Percentiles rank a stretch among this genome's conserved stretches.
Evolutionary conservation across 1,140 invertebrate genomes (phyloP).

Genomic region (Ladona fulva): DNA sequence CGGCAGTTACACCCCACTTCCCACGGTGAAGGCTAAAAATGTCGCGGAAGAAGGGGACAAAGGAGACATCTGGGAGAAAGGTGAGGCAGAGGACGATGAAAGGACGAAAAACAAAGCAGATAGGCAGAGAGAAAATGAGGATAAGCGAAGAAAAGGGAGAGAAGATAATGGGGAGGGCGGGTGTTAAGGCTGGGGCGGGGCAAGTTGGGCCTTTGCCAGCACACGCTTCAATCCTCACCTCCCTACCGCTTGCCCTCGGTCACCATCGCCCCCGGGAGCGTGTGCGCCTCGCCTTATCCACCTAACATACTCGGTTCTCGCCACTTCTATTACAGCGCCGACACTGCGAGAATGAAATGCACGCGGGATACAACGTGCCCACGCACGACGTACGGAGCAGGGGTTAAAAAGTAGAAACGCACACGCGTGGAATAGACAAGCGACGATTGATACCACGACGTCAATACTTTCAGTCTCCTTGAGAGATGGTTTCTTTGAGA

Average conservation of each 20-base stretch:
- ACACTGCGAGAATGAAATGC: background rate
- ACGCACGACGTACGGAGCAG: background rate
- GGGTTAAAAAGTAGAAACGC: too few relatives aligned
- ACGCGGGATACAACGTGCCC: background rate
- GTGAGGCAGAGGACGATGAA: background rate
- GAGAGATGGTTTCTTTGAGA: too few relatives aligned
- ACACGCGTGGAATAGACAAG: too few relatives aligned
- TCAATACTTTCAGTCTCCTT: too few relatives aligned
- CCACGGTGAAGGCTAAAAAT: too few relatives aligned
- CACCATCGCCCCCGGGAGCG: background rate
- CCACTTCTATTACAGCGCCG: background rate
- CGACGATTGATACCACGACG: too few relatives aligned
- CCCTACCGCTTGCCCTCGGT: background rate
- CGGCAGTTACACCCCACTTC: too few relatives aligned
- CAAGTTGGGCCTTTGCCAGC: background rate
- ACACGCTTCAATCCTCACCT: background rate
- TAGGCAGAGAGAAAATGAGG: background rate
- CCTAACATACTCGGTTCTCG: background rate
- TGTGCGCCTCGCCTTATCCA: background rate
- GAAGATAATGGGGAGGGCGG: background rate
- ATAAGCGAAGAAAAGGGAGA: background rate
- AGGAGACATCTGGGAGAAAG: too few relatives aligned
- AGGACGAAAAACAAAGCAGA: background rate
- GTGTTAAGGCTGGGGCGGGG: background rate
- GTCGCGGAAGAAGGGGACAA: too few relatives aligned